Base-by-base conservation (phyloP, 2,888 invertebrate species). In the Mesorhabditis belari region DNA sequence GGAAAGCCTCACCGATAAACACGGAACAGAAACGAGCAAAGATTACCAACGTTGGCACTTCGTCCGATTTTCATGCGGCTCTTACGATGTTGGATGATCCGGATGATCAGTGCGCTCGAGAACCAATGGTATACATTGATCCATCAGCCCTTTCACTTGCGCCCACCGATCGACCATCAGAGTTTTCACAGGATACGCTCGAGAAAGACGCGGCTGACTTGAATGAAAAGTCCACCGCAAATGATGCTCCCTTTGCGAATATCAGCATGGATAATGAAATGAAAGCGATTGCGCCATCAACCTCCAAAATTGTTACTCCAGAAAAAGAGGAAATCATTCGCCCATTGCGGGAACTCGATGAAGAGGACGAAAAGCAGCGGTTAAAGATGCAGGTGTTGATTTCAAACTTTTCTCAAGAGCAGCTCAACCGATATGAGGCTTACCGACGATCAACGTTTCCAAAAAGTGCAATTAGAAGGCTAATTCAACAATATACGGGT, bases 401-500 rank as follows among this genome's bases (percentile, higher is more conserved):
- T 0, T 96, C 96, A 0, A 96, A 98, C 83, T 98, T 99, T 77
- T 92, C 95, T 0, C 95, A 95, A 83, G 95, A 95, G 75, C 98
- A 99, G 81, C 83, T 99, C 58, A 92, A 96, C 81, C 87, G 96
- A 71, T 99, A 98, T 85, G 98, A 98, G 85, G 95, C 96, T 92
- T 99, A 90, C 81, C 85, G 98, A 69, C 85, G 98, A 23, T 71
- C 71, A 1, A 64, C 64, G 17, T 73, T 73, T 57, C 65, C 63
- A 2, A 73, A 70, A 58, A 50, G 63, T 6, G 60, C 63, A 6
- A 66, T 76, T 12, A 64, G 70, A 5, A 81, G 88, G 86, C 82
- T 89, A 64, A 96, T 99, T 91, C 94, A 96, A 84, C 93, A 94
- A 0, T 92, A 95, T 62, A 93, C 96, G 0, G 95, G 95, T 0